Evolutionary conservation across 2,113 vertebrate genomes (phyloP), one percentile per base, ranked within the genome.

Genomic region (Anarhynchus alexandrinus): DNA sequence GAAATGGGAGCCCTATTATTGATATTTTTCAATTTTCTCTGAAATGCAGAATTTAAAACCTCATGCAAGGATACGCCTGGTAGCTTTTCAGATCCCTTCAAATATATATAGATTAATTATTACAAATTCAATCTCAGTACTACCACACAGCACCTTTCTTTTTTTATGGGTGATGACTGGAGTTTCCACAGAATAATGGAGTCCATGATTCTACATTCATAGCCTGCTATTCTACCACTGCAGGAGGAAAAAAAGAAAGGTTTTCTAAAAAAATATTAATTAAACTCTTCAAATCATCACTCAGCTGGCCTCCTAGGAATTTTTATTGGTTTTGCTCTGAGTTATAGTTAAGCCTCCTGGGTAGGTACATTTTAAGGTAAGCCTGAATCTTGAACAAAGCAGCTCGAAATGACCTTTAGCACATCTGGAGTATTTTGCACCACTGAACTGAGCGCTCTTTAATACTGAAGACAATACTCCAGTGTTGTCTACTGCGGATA

Each of bases 241-340:
- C 1, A 18, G 32, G 30, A 51, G 45, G 12, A 36, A 59, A 69
- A 59, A 69, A 70, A 32, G 52, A 26, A 5, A 12, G 20, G 64
- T 38, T 30, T 65, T 96, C 40, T 69, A 82, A 93, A 90, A 49
- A 88, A 77, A 92, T 79, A 86, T 32, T 80, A 92, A 94, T 95
- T 86, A 82, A 32, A 12, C 36, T 91, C 55, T 64, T 86, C 34
- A 45, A 58, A 47, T 93, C 80, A 65, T 93, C 82, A 71, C 29
- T 87, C 71, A 86, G 18, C 25, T 96, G 81, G 22, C 55, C 76
- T 92, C 29, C 58, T 27, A 83, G 82, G 86, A 88, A 88, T 94
- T 95, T 94, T 94, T 95, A 94, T 82, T 97, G 67, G 47, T 8
- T 96, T 82, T 83, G 11, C 55, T 91, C 74, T 71, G 49, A 74